Evolutionary conservation across 2,888 invertebrate species (phyloP), one percentile per base, ranked within the genome.

Genomic region (Tenthredo distinguenda): DNA sequence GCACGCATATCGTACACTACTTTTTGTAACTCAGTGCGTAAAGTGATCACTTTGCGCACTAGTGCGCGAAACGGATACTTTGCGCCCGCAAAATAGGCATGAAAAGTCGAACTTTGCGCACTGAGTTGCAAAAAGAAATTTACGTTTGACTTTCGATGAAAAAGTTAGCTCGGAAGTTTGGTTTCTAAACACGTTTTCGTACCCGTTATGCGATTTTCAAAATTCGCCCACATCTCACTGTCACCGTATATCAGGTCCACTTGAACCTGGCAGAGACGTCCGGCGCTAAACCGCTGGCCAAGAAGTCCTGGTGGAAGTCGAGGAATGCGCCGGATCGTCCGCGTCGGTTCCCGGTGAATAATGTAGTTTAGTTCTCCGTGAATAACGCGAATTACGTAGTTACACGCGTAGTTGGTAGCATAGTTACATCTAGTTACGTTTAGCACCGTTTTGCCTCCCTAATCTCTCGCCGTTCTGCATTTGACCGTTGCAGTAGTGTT

Each of bases 361-460:
- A 83, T 83, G 83, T 71, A 83, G 68, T 83, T 83, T 83, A 83
- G 65, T 68, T 83, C 65, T 62, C 68, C 47, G 58, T 81, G 83
- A 83, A 83, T 83, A 68, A 71, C 83, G 68, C 68, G 83, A 83
- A 83, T 83, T 83, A 83, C 68, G 71, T 71, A 83, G 83, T 83
- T 83, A 71, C 83, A 83, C 83, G 83, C 68, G 83, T 83, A 71
- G 83, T 68, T 83, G 81, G 62, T 62, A 81, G 83, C 83, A 83
- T 83, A 83, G 83, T 83, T 83, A 71, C 71, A 83, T 83, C 83
- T 83, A 83, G 83, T 83, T 83, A 83, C 83, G 34, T 71, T 34
- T 83, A 47, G 47, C 34, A 47, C 31, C 68, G 50, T 68, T 68
- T 40, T 31, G n/a, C 83, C 9, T n/a, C 81, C 62, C 83, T 83